Evolutionary conservation across 1,140 invertebrate species (phyloP).

Genomic region (Lanistes nyassanus): DNA sequence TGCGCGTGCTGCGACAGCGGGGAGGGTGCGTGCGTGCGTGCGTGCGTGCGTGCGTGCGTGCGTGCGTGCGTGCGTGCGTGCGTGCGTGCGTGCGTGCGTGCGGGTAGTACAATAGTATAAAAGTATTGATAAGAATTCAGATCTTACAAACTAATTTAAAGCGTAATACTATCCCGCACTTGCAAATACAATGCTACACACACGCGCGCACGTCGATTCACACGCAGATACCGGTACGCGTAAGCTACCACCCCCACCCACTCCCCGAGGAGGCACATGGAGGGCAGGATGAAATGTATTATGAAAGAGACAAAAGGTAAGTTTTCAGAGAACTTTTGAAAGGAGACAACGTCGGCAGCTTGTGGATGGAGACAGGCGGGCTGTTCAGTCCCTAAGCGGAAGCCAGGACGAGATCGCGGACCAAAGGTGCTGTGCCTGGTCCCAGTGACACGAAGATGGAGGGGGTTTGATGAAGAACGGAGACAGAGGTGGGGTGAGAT

Average conservation of each 20-base stretch:
- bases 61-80: background rate
- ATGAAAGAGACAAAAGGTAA: background rate
- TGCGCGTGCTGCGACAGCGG: background rate
- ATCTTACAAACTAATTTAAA: background rate
- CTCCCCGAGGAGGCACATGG: background rate
- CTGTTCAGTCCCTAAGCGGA: no score
- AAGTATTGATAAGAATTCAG: background rate
- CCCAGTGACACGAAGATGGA: no score
- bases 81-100: slow-evolving; percentile 5
- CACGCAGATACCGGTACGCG: slow-evolving; percentile 1
- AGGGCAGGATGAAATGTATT: background rate
- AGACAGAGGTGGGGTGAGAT: no score
- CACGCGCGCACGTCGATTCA: background rate
- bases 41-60: background rate
- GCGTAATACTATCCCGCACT: background rate
- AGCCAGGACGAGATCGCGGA: no score
- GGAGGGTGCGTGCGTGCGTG: background rate
- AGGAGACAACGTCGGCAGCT: background rate
- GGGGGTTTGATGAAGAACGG: no score
- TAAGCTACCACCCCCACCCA: slow-evolving; percentile 13
- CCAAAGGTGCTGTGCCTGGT: no score
- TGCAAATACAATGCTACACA: background rate
- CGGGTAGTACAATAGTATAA: background rate
- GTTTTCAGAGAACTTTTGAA: background rate
- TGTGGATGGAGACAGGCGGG: no score